Percentiles rank a stretch among this genome's conserved stretches.
Conservation (phyloP, 2,888 invertebrate species). For the Erpobdella octoculata region DNA sequence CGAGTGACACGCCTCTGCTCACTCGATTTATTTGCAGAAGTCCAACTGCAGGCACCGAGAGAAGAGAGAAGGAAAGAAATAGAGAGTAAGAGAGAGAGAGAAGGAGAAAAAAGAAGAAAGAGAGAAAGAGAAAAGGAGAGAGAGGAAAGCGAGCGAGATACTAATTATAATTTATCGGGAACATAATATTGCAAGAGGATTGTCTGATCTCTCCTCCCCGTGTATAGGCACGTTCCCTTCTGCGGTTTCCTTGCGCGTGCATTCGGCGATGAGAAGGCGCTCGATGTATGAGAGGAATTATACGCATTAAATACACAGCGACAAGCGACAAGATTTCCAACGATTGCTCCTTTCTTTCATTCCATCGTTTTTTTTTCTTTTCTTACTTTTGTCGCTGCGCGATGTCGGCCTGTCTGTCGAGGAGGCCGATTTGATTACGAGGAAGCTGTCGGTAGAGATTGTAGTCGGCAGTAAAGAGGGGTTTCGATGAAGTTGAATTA, state of each 20-base stretch:
- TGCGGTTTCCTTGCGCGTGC: slow-evolving; percentile 11
- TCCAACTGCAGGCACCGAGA: too few species aligned
- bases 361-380: neutral
- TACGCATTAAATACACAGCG: slow-evolving; percentile 8
- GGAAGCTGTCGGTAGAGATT: too few species aligned
- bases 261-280: neutral
- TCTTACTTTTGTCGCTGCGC: too few species aligned
- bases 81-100: too few species aligned
- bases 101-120: too few species aligned
- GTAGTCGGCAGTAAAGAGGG: too few species aligned
- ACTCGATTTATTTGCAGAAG: too few species aligned
- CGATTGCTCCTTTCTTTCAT: slow-evolving; percentile 18
- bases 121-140: neutral
- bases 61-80: too few species aligned
- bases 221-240: slow-evolving; percentile 16
- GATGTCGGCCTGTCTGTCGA: too few species aligned
- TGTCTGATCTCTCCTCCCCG: slow-evolving; percentile 13
- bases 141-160: neutral
- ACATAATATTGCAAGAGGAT: slow-evolving; percentile 21
- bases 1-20: too few species aligned
- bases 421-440: too few species aligned
- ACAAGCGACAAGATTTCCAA: slow-evolving; percentile 16
- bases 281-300: slow-evolving; percentile 12
- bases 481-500: too few species aligned
- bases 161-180: slow-evolving; percentile 20